phyloP scores from a whole-genome alignment of 2,797 vertebrate species.

The Todus mexicanus region DNA sequence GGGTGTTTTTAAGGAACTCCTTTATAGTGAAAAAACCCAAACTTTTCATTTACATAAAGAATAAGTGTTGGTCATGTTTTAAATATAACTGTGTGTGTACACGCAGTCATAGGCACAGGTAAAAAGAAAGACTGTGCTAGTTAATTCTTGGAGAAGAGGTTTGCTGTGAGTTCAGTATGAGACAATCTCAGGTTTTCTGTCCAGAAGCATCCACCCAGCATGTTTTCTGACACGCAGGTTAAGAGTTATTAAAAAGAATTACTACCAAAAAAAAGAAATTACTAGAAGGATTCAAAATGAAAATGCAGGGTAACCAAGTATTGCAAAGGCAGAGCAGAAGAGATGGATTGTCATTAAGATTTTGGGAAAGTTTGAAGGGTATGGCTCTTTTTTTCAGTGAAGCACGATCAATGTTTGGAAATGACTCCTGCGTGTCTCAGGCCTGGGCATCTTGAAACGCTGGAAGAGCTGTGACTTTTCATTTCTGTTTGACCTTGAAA shows the following conservation, averaged over 20 bases:
- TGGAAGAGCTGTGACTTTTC: background rate
- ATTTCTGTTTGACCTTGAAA: background rate
- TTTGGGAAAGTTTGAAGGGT: background rate
- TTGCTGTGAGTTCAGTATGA: accelerated
- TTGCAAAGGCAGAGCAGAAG: background rate
- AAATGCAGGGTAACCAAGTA: background rate
- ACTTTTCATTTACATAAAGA: background rate
- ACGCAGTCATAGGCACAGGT: background rate
- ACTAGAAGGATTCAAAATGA: background rate
- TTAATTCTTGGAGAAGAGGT: background rate
- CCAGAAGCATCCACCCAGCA: background rate
- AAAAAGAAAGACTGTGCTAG: background rate
- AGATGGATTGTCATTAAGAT: background rate
- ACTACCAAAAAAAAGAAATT: too few species aligned
- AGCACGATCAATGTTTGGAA: background rate
- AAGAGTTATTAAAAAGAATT: background rate
- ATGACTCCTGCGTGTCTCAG: background rate
- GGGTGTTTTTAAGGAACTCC: background rate
- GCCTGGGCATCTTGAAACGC: background rate
- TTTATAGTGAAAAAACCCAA: background rate
- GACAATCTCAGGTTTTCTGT: background rate
- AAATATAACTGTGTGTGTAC: background rate
- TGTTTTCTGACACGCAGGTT: background rate
- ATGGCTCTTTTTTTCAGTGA: background rate
- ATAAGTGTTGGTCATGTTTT: background rate